Base-by-base conservation (phyloP, 2,888 invertebrate genomes). In the Cosmorhoe ocellata region DNA sequence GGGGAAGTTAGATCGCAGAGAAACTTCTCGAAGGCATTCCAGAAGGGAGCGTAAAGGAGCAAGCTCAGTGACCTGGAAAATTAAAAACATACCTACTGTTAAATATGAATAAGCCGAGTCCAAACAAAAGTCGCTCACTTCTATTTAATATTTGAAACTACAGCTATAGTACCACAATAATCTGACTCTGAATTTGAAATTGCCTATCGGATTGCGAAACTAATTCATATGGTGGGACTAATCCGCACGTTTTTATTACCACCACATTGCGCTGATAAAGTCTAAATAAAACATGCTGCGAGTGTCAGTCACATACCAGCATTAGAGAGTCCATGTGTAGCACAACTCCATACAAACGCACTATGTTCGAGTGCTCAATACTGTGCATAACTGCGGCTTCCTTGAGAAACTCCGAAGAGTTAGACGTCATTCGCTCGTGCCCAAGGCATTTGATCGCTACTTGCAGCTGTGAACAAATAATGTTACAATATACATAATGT, bases 361-460 rank as follows among this genome's bases (percentile, higher is more conserved):
- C 99, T 65, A 99, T 98, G 79, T 98, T 97, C 53, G 98, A 97
- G 79, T 99, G 98, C 79, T 98, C 97, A 67, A 99, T 98, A 58
- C 96, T 95, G 81, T 99, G 98, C 99, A 99, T 99, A 60, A 99
- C 98, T 8, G 97, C 97, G 0, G 99, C 99, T 85, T 99, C 99
- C 82, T 99, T 99, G 40, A 99, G 91, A 87, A 99, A 99, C 82
- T 99, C 98, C 59, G 98, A 95, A 0, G 98, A 97, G 81, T 98
- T 98, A 63, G 97, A 97, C 68, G 98, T 97, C 96, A 99, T 96
- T 50, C 97, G 93, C 75, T 99, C 98, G 58, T 97, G 94, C 33
- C 97, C 97, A 47, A 99, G 90, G 79, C 98, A 98, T 91, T 99
- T 99, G 64, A 99, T 97, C 10, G 99, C 99, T 50, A 99, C 99